A percentile compares a stretch with the other conserved stretches of the same genome.
Evolutionary conservation across 2,113 vertebrate species (phyloP).

Genomic region (Eulemur macaco): DNA sequence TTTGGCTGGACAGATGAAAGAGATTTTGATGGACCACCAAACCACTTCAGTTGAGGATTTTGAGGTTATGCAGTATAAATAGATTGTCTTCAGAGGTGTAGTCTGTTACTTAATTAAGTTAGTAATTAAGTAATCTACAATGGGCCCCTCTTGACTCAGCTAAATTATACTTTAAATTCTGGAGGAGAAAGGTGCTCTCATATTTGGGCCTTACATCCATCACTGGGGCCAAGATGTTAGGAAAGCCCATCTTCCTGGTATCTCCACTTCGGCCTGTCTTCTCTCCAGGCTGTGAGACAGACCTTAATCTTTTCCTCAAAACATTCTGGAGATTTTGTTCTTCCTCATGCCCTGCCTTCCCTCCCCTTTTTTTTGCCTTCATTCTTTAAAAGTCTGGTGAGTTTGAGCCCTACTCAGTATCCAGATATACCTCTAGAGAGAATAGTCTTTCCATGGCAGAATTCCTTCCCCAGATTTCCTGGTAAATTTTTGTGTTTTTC

Average conservation of each 20-base stretch:
- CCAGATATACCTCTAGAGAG: background rate
- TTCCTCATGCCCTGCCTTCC: background rate
- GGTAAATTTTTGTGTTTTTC: slow-evolving; percentile 13
- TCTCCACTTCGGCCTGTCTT: background rate
- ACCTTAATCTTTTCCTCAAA: slow-evolving; percentile 21
- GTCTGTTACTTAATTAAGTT: slow-evolving; percentile 41
- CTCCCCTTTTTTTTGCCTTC: background rate
- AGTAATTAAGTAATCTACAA: slow-evolving; percentile 42
- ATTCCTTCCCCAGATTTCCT: background rate
- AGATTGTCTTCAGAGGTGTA: slow-evolving; percentile 49
- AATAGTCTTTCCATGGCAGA: background rate
- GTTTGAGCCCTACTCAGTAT: background rate
- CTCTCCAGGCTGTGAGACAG: background rate
- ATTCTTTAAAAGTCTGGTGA: background rate
- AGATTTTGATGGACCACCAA: slow-evolving; percentile 44
- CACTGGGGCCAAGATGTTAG: background rate
- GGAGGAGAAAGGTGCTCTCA: background rate
- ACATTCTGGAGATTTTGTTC: background rate
- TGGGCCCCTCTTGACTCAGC: slow-evolving; percentile 2
- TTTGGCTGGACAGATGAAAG: slow-evolving; percentile 40
- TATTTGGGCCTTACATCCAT: background rate
- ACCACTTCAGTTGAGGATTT: slow-evolving; percentile 43
- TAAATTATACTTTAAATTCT: slow-evolving; percentile 50
- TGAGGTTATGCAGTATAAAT: slow-evolving; percentile 24
- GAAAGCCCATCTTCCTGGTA: background rate